phyloP scores from a whole-genome alignment of 2,113 vertebrate genomes.

The Clarias macrocephalus region DNA sequence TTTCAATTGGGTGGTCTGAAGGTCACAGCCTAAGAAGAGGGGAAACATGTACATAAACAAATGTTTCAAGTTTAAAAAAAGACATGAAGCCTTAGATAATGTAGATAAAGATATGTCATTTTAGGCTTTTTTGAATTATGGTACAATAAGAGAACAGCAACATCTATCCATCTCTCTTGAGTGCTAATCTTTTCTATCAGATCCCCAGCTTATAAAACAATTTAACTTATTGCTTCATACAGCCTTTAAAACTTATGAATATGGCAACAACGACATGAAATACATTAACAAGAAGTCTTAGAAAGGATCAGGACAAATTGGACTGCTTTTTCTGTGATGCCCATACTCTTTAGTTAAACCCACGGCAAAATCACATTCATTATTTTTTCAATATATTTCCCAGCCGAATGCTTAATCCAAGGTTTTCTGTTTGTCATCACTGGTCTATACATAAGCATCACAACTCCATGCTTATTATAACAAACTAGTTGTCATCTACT shows the following conservation, averaged over 20 bases:
- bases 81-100: background rate
- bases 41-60: background rate
- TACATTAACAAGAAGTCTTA: background rate
- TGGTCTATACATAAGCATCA: no score
- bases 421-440: no score
- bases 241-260: no score
- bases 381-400: no score
- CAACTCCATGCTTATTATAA: no score
- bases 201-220: no score
- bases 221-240: no score
- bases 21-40: constrained; percentile 3
- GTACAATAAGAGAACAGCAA: background rate
- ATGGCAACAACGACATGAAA: no score
- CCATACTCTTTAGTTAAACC: background rate
- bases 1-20: background rate
- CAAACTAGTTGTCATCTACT: no score
- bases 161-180: background rate
- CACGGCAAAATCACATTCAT: no score
- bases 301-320: background rate
- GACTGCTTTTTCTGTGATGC: background rate
- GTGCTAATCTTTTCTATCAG: no score
- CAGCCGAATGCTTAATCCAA: no score
- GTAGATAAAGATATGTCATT: background rate
- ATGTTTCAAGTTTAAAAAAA: background rate
- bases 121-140: background rate